Evolutionary conservation across 2,888 invertebrate species (phyloP).

Genomic region (Trichogramma evanescens): DNA sequence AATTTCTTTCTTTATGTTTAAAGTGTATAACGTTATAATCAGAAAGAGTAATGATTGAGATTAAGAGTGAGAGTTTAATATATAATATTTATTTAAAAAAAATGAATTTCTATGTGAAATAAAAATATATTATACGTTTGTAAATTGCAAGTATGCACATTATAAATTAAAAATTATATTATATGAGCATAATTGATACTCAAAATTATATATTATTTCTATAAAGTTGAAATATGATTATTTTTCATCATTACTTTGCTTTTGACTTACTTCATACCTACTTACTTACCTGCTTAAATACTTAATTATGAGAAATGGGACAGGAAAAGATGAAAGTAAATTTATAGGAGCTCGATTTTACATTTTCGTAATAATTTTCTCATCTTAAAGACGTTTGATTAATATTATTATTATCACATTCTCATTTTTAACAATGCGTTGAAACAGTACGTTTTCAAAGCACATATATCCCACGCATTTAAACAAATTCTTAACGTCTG

Average conservation of each 20-base stretch:
- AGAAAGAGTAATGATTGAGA: constrained; percentile 37
- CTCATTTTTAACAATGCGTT: not conserved
- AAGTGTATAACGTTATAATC: constrained; percentile 18
- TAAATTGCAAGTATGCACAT: constrained; percentile 29
- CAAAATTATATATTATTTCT: constrained; percentile 26
- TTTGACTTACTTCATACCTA: constrained; percentile 28
- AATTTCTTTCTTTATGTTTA: constrained; percentile 14
- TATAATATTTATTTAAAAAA: constrained; percentile 35
- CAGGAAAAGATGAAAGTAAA: not conserved
- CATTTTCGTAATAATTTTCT: not conserved
- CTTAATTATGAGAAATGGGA: constrained; percentile 20
- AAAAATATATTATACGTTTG: constrained; percentile 33
- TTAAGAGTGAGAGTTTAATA: constrained; percentile 40
- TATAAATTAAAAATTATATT: constrained; percentile 28
- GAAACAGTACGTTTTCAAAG: too few relatives aligned
- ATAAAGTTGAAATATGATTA: constrained; percentile 26
- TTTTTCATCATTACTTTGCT: constrained; percentile 27
- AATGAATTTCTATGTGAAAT: constrained; percentile 21
- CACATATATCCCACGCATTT: too few relatives aligned
- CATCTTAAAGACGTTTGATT: not conserved
- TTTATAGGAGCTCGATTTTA: too few relatives aligned
- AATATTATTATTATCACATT: not conserved
- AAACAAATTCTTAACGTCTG: too few relatives aligned
- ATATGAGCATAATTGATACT: constrained; percentile 26
- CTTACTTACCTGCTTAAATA: constrained; percentile 37